Evolutionary conservation across 30 jellyfish, hydroid and myxozoan species (phyloP), one percentile per base, ranked within the genome.

Genomic region (Aurelia aurita): DNA sequence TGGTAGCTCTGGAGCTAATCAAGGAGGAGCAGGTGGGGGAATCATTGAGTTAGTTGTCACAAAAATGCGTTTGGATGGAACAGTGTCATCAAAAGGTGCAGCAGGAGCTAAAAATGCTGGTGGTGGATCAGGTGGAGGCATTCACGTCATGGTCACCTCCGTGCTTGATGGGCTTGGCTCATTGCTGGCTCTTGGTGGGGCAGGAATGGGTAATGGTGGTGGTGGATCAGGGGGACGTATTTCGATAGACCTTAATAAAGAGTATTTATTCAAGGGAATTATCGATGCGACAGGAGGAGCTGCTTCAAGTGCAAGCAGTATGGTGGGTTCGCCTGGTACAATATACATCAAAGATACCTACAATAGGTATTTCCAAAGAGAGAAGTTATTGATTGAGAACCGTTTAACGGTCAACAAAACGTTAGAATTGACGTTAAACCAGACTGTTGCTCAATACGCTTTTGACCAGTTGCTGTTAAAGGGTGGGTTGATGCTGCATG

Each of bases 181-280:
- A 1, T 23, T 84, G n/a, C 63, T 49, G 16, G 81, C 44, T 7
- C 81, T 26, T 55, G 93, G 93, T 5, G 93, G 93, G 3, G 63
- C 44, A 19, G 87, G 82, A 21, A 26, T 19, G 16, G 93, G 93
- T 22, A 23, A 20, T 20, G 93, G 93, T 8, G 93, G 93, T 12
- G 75, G 93, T 54, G 93, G 93, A 2, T 72, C 87, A 18, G 93
- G 93, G 6, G 93, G 93, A 15, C 79, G 93, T 5, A 65, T 84
- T 1, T 71, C 87, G 0, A 31, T 84, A 3, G 22, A 23, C 18
- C 64, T 64, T 61, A 65, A 47, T 25, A 29, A 25, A 23, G 82
- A 84, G 67, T 73, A 28, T 47, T 23, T 27, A 14, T 84, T 84
- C 51, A 71, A 54, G 6, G 93, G 93, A 4, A 39, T 57, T 7